Base-by-base conservation (phyloP, 2,888 invertebrate genomes). In the Flabesymbios commensalis region DNA sequence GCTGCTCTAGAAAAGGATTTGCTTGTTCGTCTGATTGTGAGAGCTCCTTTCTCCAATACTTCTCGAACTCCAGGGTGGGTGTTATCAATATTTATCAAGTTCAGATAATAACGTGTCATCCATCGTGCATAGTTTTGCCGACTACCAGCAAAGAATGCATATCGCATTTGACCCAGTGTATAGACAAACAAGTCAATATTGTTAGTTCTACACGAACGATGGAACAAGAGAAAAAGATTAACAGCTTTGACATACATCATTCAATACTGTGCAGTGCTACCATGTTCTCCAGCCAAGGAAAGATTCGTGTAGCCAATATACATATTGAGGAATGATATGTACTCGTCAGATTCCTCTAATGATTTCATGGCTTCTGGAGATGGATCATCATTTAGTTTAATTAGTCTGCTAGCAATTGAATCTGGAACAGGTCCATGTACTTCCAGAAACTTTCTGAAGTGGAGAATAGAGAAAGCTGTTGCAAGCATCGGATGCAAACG, bases 81-180 rank as follows among this genome's bases (percentile, higher is more conserved):
- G 19, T 48, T 10, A 4, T 59, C 59, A 24, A 63, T 51, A 54
- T 67, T 70, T 10, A 67, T 17, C 33, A 67, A 31, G 48, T 70
- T 64, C 19, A 70, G 39, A 22, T 65, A 60, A 29, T 59, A 67
- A 42, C 57, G 67, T 5, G 59, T 47, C 67, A 67, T 57, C 70
- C 67, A 70, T 29, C 69, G 42, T 5, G 69, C 41, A 58, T 70
- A 69, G 45, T 67, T 67, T 3, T 57, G 52, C 14, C 63, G 54
- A 57, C 59, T 64, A 19, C 56, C 61, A 7, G 61, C 53, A 53
- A 53, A 53, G 39, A 53, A 53, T 17, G 36, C 19, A 36, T 14
- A 39, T 7, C 32, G 5, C 53, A 53, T 53, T 24, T 36, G 5
- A 7, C 24, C 53, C n/a, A 53, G 24, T 5, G 39, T 24, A 24